Evolutionary conservation across 53 echinoderm and acorn worm genomes (phyloP).

Genomic region (Pentamera pediparva): DNA sequence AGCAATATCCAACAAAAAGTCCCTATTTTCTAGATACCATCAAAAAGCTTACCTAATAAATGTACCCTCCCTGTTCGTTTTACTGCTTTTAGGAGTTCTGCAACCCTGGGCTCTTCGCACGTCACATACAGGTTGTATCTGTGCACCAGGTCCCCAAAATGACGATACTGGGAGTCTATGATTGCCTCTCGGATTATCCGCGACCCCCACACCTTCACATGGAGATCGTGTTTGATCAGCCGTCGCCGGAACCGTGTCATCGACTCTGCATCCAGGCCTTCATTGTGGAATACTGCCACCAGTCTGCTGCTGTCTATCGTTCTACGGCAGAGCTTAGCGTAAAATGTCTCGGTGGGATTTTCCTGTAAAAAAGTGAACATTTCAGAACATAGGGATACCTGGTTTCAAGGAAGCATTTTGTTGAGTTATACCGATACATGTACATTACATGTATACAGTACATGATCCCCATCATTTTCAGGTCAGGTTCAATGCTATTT

Average conservation of each 20-base stretch:
- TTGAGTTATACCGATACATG: too few species aligned
- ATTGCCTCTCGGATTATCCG: conserved; percentile 39
- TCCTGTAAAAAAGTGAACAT: conserved; percentile 31
- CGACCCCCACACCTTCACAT: conserved; percentile 42
- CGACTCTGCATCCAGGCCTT: conserved; percentile 47
- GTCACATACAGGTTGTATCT: conserved; percentile 44
- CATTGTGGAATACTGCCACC: conserved; percentile 74
- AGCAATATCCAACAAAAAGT: too few species aligned
- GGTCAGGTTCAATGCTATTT: not conserved
- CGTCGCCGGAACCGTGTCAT: conserved; percentile 40
- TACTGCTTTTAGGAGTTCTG: conserved; percentile 70
- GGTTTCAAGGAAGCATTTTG: too few species aligned
- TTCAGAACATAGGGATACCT: not conserved
- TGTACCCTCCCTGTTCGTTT: conserved; percentile 60
- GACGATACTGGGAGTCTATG: conserved; percentile 42
- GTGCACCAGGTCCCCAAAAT: conserved; percentile 25
- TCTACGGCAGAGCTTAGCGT: conserved; percentile 44
- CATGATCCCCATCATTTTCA: conserved; percentile 5
- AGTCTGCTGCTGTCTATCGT: conserved; percentile 43
- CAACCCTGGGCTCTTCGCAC: conserved; percentile 57
- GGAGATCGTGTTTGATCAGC: conserved; percentile 52
- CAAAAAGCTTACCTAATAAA: conserved; percentile 59
- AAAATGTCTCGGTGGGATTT: conserved; percentile 53
- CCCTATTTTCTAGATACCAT: not conserved
- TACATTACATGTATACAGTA: too few species aligned